These are phyloP conservation scores for Chiloscyllium punctatum DNA, from an alignment of 2,797 vertebrate genomes.

Conservation along the genomic window DNA sequence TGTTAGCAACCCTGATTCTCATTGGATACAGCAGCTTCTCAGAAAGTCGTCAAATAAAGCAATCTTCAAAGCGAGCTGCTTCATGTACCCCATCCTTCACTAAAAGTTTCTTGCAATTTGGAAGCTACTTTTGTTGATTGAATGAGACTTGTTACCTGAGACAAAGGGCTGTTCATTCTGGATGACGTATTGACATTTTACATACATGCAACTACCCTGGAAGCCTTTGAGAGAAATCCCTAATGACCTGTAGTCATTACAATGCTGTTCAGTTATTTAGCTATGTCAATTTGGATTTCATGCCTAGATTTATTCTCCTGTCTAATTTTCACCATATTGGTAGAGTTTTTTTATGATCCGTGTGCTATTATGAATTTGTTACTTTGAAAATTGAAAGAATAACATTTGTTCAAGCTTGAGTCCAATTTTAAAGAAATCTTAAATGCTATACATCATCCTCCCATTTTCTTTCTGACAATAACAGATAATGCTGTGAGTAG, in stretches of 20 bases:
- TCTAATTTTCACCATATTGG: conserved; percentile 27
- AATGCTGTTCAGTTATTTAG: not conserved
- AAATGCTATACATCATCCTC: not conserved
- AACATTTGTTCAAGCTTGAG: conserved; percentile 26
- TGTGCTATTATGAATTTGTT: conserved; percentile 12
- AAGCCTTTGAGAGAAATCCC: not conserved
- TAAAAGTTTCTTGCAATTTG: not conserved
- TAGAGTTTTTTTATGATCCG: not conserved
- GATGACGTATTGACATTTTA: not conserved
- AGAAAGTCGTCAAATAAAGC: not conserved
- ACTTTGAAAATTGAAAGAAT: not conserved
- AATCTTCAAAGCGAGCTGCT: not conserved
- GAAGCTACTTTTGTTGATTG: not conserved
- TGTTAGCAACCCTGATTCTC: not conserved
- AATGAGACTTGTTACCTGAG: not conserved
- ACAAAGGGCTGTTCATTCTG: not conserved
- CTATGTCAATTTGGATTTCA: conserved; percentile 18
- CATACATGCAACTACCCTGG: not conserved
- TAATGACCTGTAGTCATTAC: not conserved
- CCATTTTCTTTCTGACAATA: not conserved
- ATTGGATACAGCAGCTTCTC: not conserved
- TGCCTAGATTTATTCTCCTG: not conserved
- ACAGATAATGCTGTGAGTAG: not conserved
- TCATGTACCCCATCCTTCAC: not conserved
- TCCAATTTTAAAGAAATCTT: not conserved